These are phyloP conservation scores for Dendroctonus ponderosae DNA, from an alignment of 1,140 invertebrate species.

Conservation along the genomic window DNA sequence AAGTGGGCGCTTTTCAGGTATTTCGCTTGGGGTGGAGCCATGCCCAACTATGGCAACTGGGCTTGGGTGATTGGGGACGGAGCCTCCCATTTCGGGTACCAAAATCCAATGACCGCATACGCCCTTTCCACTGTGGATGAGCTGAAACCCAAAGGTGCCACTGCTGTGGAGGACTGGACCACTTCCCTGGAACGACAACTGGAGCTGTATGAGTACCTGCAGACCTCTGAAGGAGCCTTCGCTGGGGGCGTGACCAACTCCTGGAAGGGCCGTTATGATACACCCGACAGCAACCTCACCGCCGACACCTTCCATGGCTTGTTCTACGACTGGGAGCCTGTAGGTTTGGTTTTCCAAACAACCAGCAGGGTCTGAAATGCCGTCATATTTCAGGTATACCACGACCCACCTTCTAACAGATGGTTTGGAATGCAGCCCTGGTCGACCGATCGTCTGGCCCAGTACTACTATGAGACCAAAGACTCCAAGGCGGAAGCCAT, in stretches of 20 bases:
- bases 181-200: conserved; percentile 34
- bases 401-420: conserved; percentile 35
- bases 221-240: conserved; percentile 35
- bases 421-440: conserved; percentile 38
- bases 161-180: conserved; percentile 30
- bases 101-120: conserved; percentile 34
- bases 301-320: conserved; percentile 31
- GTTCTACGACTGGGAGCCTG: conserved; percentile 37
- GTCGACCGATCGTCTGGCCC: conserved; percentile 35
- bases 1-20: conserved; percentile 5
- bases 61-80: conserved; percentile 33
- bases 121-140: conserved; percentile 23
- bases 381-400: conserved; percentile 15
- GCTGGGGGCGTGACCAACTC: conserved; percentile 35
- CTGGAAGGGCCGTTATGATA: conserved; percentile 35
- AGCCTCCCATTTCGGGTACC: conserved; percentile 33
- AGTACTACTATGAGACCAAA: conserved; percentile 36
- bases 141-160: conserved; percentile 31
- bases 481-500: conserved; percentile 26
- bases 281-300: conserved; percentile 22
- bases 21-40: conserved; percentile 30
- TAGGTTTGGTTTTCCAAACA: background rate
- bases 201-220: conserved; percentile 33
- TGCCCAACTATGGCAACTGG: conserved; percentile 16
- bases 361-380: background rate